phyloP scores from a whole-genome alignment of 37 sponge, comb jelly and placozoan genomes.

The Theonella swinhoei region DNA sequence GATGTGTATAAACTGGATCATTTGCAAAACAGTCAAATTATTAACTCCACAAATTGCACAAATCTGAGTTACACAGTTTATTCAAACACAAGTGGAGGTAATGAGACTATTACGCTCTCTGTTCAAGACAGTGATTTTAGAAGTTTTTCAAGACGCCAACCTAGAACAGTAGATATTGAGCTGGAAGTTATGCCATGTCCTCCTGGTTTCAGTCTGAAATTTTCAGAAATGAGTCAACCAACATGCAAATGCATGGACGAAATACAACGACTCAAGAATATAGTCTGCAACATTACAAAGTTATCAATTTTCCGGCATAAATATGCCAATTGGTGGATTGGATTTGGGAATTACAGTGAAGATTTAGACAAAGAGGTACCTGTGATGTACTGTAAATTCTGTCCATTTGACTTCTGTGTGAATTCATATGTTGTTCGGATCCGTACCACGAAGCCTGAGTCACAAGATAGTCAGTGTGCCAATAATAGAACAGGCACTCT shows the following conservation, averaged over 20 bases:
- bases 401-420: slow-evolving; percentile 12
- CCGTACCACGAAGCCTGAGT: no score
- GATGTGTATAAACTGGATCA: not conserved
- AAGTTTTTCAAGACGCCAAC: not conserved
- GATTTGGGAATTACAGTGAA: not conserved
- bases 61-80: not conserved
- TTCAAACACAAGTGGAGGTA: not conserved
- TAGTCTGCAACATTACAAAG: not conserved
- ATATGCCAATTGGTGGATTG: not conserved
- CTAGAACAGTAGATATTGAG: not conserved
- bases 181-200: not conserved
- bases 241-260: not conserved
- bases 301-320: not conserved
- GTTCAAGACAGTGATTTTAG: not conserved
- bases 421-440: not conserved
- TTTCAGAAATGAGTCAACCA: not conserved
- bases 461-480: slow-evolving; percentile 7
- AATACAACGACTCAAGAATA: not conserved
- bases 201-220: not conserved
- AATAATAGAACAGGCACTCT: not conserved
- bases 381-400: not conserved
- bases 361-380: not conserved
- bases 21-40: not conserved
- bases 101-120: not conserved
- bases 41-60: not conserved